Evolutionary conservation across 2,113 vertebrate genomes (phyloP), one percentile per base, ranked within the genome.

Genomic region (Heterotis niloticus): DNA sequence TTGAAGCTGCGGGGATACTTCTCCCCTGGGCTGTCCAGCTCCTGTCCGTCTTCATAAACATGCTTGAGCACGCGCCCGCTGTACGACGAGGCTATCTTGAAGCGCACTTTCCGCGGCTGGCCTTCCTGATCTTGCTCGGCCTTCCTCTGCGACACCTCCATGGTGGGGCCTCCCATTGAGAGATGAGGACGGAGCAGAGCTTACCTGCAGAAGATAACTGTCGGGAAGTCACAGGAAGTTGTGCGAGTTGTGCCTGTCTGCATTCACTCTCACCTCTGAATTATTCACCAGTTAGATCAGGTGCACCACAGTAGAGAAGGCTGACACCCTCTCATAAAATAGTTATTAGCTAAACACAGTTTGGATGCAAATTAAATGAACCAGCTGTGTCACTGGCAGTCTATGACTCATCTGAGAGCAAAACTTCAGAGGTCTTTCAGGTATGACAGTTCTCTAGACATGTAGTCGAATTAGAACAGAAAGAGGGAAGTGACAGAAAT

Each of bases 31-130:
- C 91, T 95, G 74, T 98, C 95, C 56, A 98, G 89, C 81, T 96
- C 96, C 88, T 98, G 96, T 24, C 98, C 98, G 0, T 99, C 98
- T 79, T 99, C 97, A 0, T 90, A 99, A 64, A 99, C 97, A 5
- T 99, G 96, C 83, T 98, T 99, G 34, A 99, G 75, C 72, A 99
- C 95, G 0, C 98, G 91, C 0, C 98, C 98, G 0, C 97, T 99
- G 91, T 95, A 96, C 1, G 96, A 93, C 0, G 98, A 99, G 0
- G 95, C 96, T 76, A 99, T 94, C 83, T 95, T 96, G 89, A 99
- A 99, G 79, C 98, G 89, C 64, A 99, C 96, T 89, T 97, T 98
- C 82, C 94, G 93, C 76, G 94, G 93, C 82, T 94, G 96, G 16
- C 80, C 83, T 66, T 96, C 95, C 0, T 90, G 92, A 73, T 84